These are phyloP conservation scores for Sipha flava DNA, from an alignment of 1,140 invertebrate species.

Conservation along the genomic window DNA sequence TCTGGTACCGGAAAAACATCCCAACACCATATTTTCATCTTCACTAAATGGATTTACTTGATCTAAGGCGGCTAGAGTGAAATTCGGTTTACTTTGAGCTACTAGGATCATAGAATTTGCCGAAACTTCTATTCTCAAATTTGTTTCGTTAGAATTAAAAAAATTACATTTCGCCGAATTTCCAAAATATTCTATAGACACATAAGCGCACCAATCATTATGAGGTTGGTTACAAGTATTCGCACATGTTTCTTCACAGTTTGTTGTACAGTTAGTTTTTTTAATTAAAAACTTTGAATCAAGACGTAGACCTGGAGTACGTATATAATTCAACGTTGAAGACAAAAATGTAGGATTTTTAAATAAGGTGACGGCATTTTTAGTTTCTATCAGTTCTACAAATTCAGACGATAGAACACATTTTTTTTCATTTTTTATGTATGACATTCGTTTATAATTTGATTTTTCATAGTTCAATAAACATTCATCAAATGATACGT, in stretches of 20 bases:
- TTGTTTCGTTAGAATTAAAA: background rate
- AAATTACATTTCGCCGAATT: background rate
- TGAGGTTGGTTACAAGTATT: background rate
- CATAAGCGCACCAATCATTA: background rate
- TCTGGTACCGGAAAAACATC: background rate
- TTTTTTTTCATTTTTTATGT: background rate
- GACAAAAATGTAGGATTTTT: constrained; percentile 23
- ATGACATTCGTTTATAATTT: background rate
- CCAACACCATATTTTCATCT: background rate
- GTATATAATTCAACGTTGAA: background rate
- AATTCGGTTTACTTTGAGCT: background rate
- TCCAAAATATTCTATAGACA: background rate
- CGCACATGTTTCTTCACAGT: background rate
- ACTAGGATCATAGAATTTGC: background rate
- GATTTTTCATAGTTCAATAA: background rate
- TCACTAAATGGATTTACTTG: background rate
- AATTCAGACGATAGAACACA: background rate
- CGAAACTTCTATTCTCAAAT: background rate
- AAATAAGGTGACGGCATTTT: background rate
- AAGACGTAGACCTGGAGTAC: constrained; percentile 4
- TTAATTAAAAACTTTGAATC: background rate
- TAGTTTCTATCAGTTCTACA: background rate
- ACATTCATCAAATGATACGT: background rate
- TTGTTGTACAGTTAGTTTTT: background rate
- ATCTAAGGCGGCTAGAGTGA: background rate